phyloP scores from a whole-genome alignment of 1,140 invertebrate species.

The Polypedilum vanderplanki region DNA sequence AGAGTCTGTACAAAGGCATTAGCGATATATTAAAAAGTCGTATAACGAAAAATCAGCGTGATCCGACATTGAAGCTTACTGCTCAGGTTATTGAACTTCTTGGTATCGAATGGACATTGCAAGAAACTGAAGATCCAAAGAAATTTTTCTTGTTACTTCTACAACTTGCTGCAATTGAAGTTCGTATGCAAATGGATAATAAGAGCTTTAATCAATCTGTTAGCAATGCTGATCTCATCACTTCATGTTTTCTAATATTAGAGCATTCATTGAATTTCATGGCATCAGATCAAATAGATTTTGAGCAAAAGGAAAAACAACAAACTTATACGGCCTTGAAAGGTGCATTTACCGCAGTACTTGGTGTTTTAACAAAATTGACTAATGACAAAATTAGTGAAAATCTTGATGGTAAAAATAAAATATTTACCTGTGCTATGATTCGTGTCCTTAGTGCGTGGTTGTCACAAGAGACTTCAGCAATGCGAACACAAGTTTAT shows the following conservation, averaged over 20 bases:
- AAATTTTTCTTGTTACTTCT: conserved; percentile 76
- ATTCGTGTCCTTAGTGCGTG: conserved; percentile 77
- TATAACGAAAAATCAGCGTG: conserved; percentile 77
- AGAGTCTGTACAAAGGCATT: conserved; percentile 67
- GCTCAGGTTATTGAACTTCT: conserved; percentile 70
- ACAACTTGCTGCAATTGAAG: conserved; percentile 82
- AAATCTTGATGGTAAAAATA: conserved; percentile 55
- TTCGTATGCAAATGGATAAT: conserved; percentile 86
- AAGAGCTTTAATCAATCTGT: conserved; percentile 71
- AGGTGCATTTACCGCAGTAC: conserved; percentile 76
- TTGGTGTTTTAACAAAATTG: conserved; percentile 64
- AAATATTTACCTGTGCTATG: conserved; percentile 72
- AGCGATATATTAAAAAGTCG: conserved; percentile 77
- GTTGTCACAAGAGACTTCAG: conserved; percentile 86
- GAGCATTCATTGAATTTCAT: conserved; percentile 77
- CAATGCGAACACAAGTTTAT: conserved; percentile 75
- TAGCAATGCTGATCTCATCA: conserved; percentile 65
- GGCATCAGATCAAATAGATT: conserved; percentile 67
- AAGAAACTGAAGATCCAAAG: conserved; percentile 69
- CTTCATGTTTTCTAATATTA: conserved; percentile 74
- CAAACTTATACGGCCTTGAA: conserved; percentile 84
- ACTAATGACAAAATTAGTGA: conserved; percentile 63
- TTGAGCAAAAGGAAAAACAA: conserved; percentile 85
- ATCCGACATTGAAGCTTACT: conserved; percentile 76
- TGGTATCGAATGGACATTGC: conserved; percentile 76